Evolutionary conservation across 1,140 invertebrate species (phyloP).

Genomic region (Anagrus nilaparvatae): DNA sequence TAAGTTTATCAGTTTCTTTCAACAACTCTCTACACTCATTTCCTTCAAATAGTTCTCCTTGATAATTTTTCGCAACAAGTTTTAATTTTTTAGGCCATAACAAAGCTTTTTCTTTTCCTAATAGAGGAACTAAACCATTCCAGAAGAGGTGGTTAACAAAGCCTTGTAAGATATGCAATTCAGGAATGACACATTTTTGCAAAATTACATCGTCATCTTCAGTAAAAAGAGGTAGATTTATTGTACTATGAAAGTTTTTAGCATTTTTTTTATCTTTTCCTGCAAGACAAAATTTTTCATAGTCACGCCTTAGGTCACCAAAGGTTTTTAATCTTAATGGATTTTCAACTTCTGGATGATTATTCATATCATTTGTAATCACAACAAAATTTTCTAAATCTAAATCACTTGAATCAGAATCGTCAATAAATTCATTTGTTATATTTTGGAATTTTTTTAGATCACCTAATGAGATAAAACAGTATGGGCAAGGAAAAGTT

Average conservation of each 20-base stretch:
- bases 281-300: constrained; percentile 2
- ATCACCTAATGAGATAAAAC: constrained; percentile 4
- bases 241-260: constrained; percentile 3
- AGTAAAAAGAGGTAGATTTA: constrained; percentile 10
- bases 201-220: constrained; percentile 10
- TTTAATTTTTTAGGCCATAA: constrained; percentile 15
- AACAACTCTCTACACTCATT: constrained; percentile 14
- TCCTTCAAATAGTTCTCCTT: constrained; percentile 12
- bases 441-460: too few relatives aligned
- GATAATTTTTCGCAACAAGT: constrained; percentile 15
- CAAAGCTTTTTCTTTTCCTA: constrained; percentile 11
- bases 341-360: neutral
- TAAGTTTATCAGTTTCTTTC: constrained; percentile 9
- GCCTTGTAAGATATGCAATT: constrained; percentile 16
- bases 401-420: neutral
- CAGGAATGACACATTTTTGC: constrained; percentile 10
- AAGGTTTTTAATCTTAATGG: constrained; percentile 5
- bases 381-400: too few relatives aligned
- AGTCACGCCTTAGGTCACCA: constrained; percentile 3
- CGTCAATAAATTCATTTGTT: neutral
- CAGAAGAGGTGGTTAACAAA: constrained; percentile 11
- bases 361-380: neutral
- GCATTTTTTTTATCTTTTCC: constrained; percentile 5
- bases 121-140: constrained; percentile 2
- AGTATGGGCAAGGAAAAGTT: constrained; percentile 11